Percentiles rank a stretch among this genome's conserved stretches.
These are phyloP conservation scores for Vombatus ursinus DNA, from an alignment of 2,113 vertebrate genomes.

Conservation along the genomic window DNA sequence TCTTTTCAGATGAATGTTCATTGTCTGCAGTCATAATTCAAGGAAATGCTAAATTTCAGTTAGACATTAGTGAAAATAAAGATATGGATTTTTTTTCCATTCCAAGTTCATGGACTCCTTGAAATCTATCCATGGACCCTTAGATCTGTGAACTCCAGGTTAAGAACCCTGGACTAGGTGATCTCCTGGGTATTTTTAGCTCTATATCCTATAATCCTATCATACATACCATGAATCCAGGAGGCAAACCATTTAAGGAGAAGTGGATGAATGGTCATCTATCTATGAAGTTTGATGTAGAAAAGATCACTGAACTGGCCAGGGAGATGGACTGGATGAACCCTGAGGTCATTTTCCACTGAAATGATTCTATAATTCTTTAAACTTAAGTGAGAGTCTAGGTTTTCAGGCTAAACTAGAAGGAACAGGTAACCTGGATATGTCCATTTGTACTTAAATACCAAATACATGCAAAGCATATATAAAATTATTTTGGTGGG, in stretches of 20 bases:
- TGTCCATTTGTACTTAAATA: neutral
- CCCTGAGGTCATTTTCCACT: neutral
- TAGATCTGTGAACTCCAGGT: neutral
- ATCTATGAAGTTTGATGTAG: neutral
- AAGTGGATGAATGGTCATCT: neutral
- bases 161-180: neutral
- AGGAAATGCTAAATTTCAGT: neutral
- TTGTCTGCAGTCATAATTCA: neutral
- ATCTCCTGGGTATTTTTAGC: neutral
- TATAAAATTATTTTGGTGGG: too few species aligned
- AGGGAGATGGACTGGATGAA: slow-evolving; percentile 35
- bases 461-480: neutral
- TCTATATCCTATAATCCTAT: neutral
- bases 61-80: neutral
- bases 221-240: neutral
- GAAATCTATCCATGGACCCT: neutral
- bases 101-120: neutral
- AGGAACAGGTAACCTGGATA: neutral
- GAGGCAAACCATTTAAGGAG: neutral
- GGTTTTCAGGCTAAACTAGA: neutral
- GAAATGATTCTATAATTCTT: neutral
- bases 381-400: neutral
- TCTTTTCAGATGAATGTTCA: neutral
- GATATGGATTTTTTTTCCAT: neutral
- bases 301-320: neutral